Conservation (phyloP, 2,797 vertebrate genomes). For the Fratercula arctica region DNA sequence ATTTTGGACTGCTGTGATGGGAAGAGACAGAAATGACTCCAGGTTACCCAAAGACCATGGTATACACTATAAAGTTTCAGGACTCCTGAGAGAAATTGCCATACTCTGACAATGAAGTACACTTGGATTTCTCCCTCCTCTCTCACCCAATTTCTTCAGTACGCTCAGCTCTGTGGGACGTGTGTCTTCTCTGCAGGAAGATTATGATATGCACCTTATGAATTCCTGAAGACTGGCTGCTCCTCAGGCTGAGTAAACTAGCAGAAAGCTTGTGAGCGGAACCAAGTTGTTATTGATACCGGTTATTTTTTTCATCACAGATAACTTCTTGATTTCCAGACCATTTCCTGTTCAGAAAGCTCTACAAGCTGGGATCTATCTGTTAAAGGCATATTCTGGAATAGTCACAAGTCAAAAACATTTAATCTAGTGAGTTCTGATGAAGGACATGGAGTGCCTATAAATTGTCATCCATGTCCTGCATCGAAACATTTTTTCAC, state of each 20-base stretch:
- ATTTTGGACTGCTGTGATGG: background rate
- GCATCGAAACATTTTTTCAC: background rate
- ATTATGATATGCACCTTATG: background rate
- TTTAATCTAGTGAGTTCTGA: background rate
- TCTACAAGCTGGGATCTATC: background rate
- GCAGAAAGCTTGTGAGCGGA: background rate
- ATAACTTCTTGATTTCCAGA: background rate
- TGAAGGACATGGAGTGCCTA: background rate
- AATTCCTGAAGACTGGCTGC: background rate
- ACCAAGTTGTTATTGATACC: background rate
- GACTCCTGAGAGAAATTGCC: background rate
- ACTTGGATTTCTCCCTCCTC: background rate
- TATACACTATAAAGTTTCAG: background rate
- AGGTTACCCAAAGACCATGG: background rate
- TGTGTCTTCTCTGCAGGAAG: background rate
- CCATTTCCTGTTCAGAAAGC: background rate
- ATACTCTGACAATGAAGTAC: background rate
- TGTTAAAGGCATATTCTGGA: background rate
- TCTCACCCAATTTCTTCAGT: background rate
- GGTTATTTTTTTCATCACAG: background rate
- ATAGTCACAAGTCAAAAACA: background rate
- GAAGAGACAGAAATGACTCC: background rate
- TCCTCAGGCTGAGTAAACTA: background rate
- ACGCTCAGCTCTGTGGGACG: background rate
- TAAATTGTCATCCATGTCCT: background rate